Evolutionary conservation across 2,888 invertebrate genomes (phyloP), one percentile per base, ranked within the genome.

Genomic region (Drosophila pseudotalamancana): DNA sequence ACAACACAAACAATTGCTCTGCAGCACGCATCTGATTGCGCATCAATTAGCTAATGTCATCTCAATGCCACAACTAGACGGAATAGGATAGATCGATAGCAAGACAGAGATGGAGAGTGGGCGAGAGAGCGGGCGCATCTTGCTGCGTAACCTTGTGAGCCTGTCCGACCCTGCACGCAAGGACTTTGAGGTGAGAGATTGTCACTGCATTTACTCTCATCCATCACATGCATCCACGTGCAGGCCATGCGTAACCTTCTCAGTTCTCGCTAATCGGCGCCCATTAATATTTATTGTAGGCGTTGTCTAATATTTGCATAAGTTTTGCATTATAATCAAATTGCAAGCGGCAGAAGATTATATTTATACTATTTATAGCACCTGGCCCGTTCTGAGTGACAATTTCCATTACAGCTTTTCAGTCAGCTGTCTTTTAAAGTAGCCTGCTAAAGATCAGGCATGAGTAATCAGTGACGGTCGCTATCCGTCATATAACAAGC

Each of bases 341-440:
- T 34, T 49, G 34, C 31, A n/a, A n/a, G n/a, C n/a, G n/a, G n/a
- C n/a, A n/a, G n/a, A n/a, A n/a, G n/a, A n/a, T n/a, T n/a, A n/a
- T n/a, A n/a, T n/a, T n/a, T n/a, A n/a, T n/a, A n/a, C n/a, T n/a
- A n/a, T n/a, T n/a, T n/a, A n/a, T n/a, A n/a, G n/a, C n/a, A n/a
- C n/a, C n/a, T n/a, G n/a, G n/a, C 6, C 37, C 12, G 8, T 3
- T 46, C 39, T 55, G 59, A 70, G 23, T 77, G 77, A 63, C 77
- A 77, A 55, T 50, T 77, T 81, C 49, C 63, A 50, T 50, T 59
- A n/a, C 54, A 16, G 11, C 21, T 29, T 39, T 39, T 43, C 23
- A 31, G 53, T 29, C 25, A 43, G 37, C 69, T 61, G 75, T 48
- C 77, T 65, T n/a, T 42, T n/a, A 27, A 82, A 82, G 72, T 77